Evolutionary conservation across 2,113 vertebrate species (phyloP).

Genomic region (Etia nguti): DNA sequence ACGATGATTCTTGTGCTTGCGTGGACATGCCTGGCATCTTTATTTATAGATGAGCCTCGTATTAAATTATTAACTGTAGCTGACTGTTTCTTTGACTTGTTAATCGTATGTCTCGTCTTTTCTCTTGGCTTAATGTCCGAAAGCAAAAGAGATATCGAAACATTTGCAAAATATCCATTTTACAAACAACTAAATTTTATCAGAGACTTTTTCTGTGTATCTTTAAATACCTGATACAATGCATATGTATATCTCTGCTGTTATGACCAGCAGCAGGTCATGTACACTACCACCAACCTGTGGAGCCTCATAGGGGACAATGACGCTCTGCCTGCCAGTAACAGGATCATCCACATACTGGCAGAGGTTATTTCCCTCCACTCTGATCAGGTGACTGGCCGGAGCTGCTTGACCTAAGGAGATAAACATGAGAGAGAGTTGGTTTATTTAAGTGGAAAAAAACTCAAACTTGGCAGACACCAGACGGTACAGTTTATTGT

Average conservation of each 20-base stretch:
- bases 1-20: neutral
- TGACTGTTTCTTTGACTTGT: neutral
- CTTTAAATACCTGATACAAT: neutral
- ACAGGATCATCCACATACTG: constrained; percentile 95
- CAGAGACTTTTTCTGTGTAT: neutral
- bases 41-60: constrained; percentile 6
- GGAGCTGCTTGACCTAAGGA: constrained; percentile 87
- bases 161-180: neutral
- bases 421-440: neutral
- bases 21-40: neutral
- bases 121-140: neutral
- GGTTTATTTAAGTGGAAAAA: neutral
- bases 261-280: neutral
- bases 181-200: neutral
- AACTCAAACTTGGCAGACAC: neutral
- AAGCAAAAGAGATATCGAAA: neutral
- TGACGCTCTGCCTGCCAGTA: constrained; percentile 91
- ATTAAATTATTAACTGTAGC: neutral
- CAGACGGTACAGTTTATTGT: neutral
- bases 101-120: neutral
- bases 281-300: constrained; percentile 77
- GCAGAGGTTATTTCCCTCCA: constrained; percentile 91
- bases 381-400: constrained; percentile 91
- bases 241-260: neutral
- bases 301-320: constrained; percentile 90